These are phyloP conservation scores for Athalia circularis DNA, from an alignment of 2,888 invertebrate genomes.

Conservation along the genomic window DNA sequence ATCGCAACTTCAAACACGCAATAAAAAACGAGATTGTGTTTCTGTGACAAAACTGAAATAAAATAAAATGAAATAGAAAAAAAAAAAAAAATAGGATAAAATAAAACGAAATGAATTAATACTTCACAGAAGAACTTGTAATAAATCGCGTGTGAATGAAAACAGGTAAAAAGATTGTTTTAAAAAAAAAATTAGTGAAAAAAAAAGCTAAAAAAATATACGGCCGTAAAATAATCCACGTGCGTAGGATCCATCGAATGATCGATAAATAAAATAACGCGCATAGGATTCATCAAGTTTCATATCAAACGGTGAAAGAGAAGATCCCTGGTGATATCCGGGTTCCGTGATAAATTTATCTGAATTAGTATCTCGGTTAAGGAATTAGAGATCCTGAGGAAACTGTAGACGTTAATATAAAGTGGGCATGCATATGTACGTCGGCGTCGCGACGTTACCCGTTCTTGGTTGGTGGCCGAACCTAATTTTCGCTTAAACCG, in stretches of 20 bases:
- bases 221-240: no score
- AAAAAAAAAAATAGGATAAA: not conserved
- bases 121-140: not conserved
- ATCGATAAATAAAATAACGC: no score
- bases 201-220: no score
- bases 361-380: no score
- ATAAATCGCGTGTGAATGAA: no score
- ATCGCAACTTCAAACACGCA: constrained; percentile 61
- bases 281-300: no score
- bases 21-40: constrained; percentile 62
- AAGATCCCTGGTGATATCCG: no score
- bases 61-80: not conserved
- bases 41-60: constrained; percentile 52
- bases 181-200: no score
- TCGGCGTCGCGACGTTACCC: constrained; percentile 24
- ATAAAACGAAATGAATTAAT: not conserved
- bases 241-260: no score
- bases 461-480: constrained; percentile 31
- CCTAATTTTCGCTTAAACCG: constrained; percentile 33
- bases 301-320: no score
- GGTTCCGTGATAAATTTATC: no score
- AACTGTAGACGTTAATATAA: not conserved
- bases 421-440: constrained; percentile 29
- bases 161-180: no score
- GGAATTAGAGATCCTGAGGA: not conserved